phyloP scores from a whole-genome alignment of 64 coral and sea anemone genomes.

The Dendronephthya gigantea region DNA sequence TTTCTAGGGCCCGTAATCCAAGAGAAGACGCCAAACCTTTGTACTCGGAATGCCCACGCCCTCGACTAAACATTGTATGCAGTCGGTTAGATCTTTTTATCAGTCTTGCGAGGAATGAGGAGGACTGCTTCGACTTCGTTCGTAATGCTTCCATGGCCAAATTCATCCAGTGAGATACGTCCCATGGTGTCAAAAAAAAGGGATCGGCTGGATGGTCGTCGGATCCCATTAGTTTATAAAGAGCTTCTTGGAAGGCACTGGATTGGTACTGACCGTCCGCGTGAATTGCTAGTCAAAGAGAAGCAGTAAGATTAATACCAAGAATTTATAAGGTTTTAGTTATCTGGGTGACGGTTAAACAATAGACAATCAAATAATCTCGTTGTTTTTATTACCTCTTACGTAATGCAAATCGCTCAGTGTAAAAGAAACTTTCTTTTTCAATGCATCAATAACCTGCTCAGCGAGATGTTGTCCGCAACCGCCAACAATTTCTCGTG shows the following conservation, averaged over 20 bases:
- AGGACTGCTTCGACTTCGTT: neutral
- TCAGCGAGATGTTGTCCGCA: neutral
- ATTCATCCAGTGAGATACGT: neutral
- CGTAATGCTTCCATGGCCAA: neutral
- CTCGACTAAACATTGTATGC: neutral
- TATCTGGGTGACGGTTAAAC: too few relatives aligned
- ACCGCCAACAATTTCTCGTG: neutral
- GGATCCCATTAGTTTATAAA: neutral
- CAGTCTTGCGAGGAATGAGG: too few relatives aligned
- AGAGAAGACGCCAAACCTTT: neutral
- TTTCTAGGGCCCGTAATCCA: neutral
- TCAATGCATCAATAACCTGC: neutral
- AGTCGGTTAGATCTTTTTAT: neutral
- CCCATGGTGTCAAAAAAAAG: neutral
- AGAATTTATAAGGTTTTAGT: too few relatives aligned
- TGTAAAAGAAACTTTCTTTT: neutral
- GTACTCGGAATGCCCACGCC: neutral
- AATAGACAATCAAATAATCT: too few relatives aligned
- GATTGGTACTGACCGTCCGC: neutral
- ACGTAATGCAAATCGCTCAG: neutral
- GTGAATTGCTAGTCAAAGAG: neutral
- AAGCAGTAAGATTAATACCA: too few relatives aligned
- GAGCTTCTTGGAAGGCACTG: neutral
- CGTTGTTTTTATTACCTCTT: neutral
- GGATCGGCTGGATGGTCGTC: neutral